A percentile compares a stretch with the other conserved stretches of the same genome.
Evolutionary conservation across 2,797 vertebrate species (phyloP).

Genomic region (Paramormyrops hopkinsi): DNA sequence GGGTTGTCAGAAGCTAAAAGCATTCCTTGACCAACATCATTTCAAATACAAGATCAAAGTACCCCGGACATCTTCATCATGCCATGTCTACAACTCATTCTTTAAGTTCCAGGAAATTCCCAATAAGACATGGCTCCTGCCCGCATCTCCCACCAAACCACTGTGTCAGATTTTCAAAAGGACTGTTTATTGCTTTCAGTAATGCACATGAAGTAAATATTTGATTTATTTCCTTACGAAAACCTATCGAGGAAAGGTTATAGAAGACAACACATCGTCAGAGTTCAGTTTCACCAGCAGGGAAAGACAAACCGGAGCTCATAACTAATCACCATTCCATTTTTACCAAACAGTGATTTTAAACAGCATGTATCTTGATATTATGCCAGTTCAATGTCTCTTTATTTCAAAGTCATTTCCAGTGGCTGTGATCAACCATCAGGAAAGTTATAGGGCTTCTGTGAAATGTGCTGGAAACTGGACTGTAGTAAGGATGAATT

Average conservation of each 20-base stretch:
- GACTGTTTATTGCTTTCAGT: constrained; percentile 70
- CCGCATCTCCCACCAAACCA: constrained; percentile 38
- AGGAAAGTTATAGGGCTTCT: constrained; percentile 39
- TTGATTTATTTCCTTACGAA: constrained; percentile 60
- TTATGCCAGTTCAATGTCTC: constrained; percentile 36
- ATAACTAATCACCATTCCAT: constrained; percentile 66
- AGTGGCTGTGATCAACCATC: constrained; percentile 31
- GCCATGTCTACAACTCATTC: constrained; percentile 29
- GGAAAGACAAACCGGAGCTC: constrained; percentile 55
- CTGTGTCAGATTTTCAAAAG: constrained; percentile 64
- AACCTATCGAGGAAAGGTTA: constrained; percentile 57
- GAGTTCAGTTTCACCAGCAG: constrained; percentile 38
- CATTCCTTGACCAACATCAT: not conserved
- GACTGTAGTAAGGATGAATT: constrained; percentile 34
- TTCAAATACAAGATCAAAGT: not conserved
- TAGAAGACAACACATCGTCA: constrained; percentile 36
- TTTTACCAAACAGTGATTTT: constrained; percentile 53
- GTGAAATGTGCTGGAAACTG: constrained; percentile 26
- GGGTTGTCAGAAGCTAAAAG: not conserved
- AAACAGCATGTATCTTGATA: constrained; percentile 66
- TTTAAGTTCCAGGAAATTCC: constrained; percentile 30
- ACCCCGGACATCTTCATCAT: not conserved
- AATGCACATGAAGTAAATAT: constrained; percentile 68
- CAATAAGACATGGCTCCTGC: constrained; percentile 12
- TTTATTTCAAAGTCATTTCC: constrained; percentile 37